Conservation (phyloP, 2,888 invertebrate species). For the Brachycybe producta region DNA sequence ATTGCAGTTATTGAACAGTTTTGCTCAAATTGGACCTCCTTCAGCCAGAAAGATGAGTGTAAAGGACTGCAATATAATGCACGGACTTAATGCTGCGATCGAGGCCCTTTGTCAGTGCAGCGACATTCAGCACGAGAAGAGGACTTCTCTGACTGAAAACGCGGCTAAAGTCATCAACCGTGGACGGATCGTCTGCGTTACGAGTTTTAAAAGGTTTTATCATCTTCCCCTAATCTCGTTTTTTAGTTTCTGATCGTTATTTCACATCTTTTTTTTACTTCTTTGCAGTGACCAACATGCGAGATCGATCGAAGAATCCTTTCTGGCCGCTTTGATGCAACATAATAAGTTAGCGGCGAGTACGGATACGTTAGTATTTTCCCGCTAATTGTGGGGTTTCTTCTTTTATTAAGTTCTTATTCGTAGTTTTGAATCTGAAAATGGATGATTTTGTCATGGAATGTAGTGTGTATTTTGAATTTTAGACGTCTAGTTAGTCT, state of each 20-base stretch:
- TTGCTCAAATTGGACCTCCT: slow-evolving; percentile 68
- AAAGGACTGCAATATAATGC: slow-evolving; percentile 43
- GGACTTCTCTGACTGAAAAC: slow-evolving; percentile 38
- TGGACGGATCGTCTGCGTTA: slow-evolving; percentile 80
- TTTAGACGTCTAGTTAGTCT: too few species aligned
- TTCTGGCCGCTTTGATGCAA: slow-evolving; percentile 62
- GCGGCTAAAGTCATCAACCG: slow-evolving; percentile 42
- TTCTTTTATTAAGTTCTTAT: too few species aligned
- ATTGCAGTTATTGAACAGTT: slow-evolving; percentile 55
- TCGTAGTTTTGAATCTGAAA: too few species aligned
- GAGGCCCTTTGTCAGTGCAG: slow-evolving; percentile 72
- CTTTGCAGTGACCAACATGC: slow-evolving; percentile 62
- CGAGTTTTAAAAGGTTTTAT: slow-evolving; percentile 58
- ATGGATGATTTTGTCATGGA: too few species aligned
- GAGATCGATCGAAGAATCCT: slow-evolving; percentile 72
- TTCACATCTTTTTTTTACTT: neutral
- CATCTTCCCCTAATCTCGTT: neutral
- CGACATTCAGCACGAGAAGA: slow-evolving; percentile 52
- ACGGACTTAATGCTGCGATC: slow-evolving; percentile 72
- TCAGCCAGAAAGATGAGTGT: neutral
- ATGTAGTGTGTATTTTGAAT: too few species aligned
- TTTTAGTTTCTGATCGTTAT: too few species aligned
- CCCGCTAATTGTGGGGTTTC: too few species aligned
- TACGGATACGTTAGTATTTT: slow-evolving; percentile 49
- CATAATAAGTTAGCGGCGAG: slow-evolving; percentile 58